phyloP scores from a whole-genome alignment of 2,888 invertebrate genomes.

The Euspilapteryx auroguttella region DNA sequence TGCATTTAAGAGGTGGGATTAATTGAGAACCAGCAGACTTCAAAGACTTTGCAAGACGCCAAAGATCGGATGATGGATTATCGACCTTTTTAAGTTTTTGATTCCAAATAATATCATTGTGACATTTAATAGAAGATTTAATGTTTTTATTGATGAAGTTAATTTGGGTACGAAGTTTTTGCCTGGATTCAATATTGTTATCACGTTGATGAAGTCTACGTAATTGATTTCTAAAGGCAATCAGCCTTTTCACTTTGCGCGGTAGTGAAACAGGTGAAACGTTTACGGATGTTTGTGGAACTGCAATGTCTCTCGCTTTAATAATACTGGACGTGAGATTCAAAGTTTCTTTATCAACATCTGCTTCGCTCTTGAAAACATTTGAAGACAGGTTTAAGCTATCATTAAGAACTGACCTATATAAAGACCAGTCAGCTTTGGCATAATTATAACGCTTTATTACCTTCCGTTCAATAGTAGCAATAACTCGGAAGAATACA shows the following conservation, averaged over 20 bases:
- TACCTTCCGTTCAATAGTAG: neutral
- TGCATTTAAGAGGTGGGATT: constrained; percentile 2
- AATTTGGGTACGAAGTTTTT: constrained; percentile 1
- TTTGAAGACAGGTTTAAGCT: constrained; percentile 1
- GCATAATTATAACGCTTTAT: neutral
- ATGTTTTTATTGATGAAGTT: constrained; percentile 1
- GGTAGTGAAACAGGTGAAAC: neutral
- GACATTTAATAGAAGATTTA: neutral
- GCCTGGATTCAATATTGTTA: neutral
- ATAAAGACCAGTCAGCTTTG: constrained; percentile 2
- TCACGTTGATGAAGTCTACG: constrained; percentile 1
- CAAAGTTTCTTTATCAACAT: constrained; percentile 1
- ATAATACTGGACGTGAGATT: neutral
- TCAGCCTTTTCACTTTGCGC: constrained; percentile 1
- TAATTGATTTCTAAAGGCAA: constrained; percentile 4
- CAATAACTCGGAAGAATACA: constrained; percentile 1
- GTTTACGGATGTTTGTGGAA: neutral
- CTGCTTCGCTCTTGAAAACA: neutral
- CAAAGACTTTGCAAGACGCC: too few species aligned
- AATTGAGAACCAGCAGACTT: neutral
- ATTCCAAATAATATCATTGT: constrained; percentile 4
- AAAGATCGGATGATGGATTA: constrained; percentile 3
- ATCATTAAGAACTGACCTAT: constrained; percentile 3
- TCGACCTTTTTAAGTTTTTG: constrained; percentile 3
- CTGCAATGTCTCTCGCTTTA: constrained; percentile 1